These are phyloP conservation scores for Fopius arisanus DNA, from an alignment of 1,140 invertebrate species.

Conservation along the genomic window DNA sequence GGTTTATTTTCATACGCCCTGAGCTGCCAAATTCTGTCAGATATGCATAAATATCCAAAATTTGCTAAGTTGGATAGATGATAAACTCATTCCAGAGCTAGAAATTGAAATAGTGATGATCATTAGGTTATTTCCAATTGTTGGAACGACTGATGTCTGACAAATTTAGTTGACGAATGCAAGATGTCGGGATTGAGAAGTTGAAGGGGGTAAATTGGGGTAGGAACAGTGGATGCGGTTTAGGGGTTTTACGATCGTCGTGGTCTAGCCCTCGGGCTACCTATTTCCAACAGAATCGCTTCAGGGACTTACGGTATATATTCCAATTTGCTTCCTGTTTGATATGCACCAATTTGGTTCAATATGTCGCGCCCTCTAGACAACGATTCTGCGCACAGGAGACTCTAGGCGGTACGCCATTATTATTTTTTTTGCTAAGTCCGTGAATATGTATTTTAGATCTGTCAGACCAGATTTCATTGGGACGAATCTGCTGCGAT, in stretches of 20 bases:
- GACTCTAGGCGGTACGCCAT: too few relatives aligned
- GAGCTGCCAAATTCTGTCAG: not conserved
- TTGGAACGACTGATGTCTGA: not conserved
- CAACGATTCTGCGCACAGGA: slow-evolving; percentile 25
- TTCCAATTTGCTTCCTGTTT: slow-evolving; percentile 54
- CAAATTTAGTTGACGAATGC: not conserved
- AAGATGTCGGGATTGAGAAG: slow-evolving; percentile 32
- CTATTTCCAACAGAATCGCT: slow-evolving; percentile 37
- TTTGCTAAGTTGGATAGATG: not conserved
- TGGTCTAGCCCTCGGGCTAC: slow-evolving; percentile 23
- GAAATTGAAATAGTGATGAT: not conserved
- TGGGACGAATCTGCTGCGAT: too few relatives aligned
- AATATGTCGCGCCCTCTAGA: slow-evolving; percentile 52
- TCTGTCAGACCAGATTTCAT: too few relatives aligned
- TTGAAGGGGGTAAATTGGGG: not conserved
- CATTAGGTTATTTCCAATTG: not conserved
- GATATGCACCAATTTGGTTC: slow-evolving; percentile 56
- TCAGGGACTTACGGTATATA: slow-evolving; percentile 39
- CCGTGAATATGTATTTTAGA: too few relatives aligned
- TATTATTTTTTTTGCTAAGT: too few relatives aligned
- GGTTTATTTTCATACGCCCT: not conserved
- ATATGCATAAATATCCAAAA: not conserved
- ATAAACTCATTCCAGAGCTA: not conserved
- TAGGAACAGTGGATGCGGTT: slow-evolving; percentile 10
- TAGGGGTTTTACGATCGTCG: slow-evolving; percentile 18